Evolutionary conservation across 2,888 invertebrate species (phyloP).

Genomic region (Calameuta idolon): DNA sequence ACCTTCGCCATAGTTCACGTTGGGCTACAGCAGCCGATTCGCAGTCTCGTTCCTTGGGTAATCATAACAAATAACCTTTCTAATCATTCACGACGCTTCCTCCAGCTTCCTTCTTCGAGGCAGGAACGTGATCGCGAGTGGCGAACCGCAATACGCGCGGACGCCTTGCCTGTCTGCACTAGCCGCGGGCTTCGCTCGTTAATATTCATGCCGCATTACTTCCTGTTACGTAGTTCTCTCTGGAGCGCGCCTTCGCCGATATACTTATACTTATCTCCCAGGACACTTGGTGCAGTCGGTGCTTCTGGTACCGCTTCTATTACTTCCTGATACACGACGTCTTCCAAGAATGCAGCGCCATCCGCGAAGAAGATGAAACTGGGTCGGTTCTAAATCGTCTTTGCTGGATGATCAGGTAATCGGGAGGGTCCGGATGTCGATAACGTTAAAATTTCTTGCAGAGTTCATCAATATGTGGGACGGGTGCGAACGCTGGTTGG

Average conservation of each 20-base stretch:
- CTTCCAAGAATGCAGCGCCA: background rate
- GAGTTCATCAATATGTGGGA: slow-evolving; percentile 9
- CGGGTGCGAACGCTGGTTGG: slow-evolving; percentile 9
- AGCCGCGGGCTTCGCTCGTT: slow-evolving; percentile 50
- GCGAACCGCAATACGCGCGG: slow-evolving; percentile 19
- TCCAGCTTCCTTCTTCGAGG: no score
- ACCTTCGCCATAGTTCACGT: no score
- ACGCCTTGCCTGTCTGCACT: slow-evolving; percentile 50
- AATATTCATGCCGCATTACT: slow-evolving; percentile 54
- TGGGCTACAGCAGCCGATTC: no score
- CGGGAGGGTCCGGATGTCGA: no score
- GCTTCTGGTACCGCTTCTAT: no score
- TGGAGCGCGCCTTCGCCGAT: background rate
- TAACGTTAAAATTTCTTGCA: no score
- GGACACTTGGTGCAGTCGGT: no score
- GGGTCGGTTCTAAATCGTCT: background rate
- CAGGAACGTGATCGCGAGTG: no score
- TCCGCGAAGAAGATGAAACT: background rate
- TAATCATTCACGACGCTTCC: no score
- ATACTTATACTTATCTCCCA: background rate
- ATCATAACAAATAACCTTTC: no score
- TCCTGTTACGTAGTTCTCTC: slow-evolving; percentile 24
- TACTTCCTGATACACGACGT: background rate
- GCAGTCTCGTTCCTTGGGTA: no score
- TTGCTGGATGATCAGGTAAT: no score